Conservation (phyloP, 2,888 invertebrate species). For the Penaeus monodon region DNA sequence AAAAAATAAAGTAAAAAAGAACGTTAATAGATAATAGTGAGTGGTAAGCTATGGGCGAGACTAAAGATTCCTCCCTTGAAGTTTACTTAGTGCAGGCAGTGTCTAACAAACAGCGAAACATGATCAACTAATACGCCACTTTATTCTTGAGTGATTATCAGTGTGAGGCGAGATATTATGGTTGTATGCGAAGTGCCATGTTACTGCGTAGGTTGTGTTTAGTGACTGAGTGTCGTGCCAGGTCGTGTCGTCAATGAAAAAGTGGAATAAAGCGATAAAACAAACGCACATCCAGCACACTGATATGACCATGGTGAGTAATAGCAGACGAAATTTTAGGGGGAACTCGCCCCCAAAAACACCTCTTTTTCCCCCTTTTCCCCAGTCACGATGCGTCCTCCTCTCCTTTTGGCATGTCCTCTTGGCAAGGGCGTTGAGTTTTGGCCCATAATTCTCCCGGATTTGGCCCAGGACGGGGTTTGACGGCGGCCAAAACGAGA, state of each 20-base stretch:
- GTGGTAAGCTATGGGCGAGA: neutral
- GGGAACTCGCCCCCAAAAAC: too few species aligned
- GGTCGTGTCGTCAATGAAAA: constrained; percentile 35
- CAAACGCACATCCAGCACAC: constrained; percentile 22
- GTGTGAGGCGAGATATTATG: constrained; percentile 19
- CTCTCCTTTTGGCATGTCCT: too few species aligned
- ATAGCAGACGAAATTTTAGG: constrained; percentile 42
- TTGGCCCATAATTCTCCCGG: too few species aligned
- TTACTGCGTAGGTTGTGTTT: constrained; percentile 32
- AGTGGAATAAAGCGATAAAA: constrained; percentile 25
- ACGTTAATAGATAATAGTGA: neutral
- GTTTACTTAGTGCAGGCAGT: constrained; percentile 32
- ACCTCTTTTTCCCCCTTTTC: too few species aligned
- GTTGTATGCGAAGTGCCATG: constrained; percentile 33
- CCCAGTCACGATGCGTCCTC: too few species aligned
- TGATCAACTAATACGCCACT: constrained; percentile 35
- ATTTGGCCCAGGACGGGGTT: too few species aligned
- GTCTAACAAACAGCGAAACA: constrained; percentile 40
- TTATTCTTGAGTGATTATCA: constrained; percentile 18
- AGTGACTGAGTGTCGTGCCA: constrained; percentile 24
- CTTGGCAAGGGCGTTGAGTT: too few species aligned
- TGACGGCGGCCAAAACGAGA: too few species aligned
- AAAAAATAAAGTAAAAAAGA: too few species aligned
- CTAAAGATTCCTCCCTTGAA: neutral
- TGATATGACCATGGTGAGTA: constrained; percentile 40